Evolutionary conservation across 2,888 invertebrate genomes (phyloP), one percentile per base, ranked within the genome.

Genomic region (Cremastobaeus sp.): DNA sequence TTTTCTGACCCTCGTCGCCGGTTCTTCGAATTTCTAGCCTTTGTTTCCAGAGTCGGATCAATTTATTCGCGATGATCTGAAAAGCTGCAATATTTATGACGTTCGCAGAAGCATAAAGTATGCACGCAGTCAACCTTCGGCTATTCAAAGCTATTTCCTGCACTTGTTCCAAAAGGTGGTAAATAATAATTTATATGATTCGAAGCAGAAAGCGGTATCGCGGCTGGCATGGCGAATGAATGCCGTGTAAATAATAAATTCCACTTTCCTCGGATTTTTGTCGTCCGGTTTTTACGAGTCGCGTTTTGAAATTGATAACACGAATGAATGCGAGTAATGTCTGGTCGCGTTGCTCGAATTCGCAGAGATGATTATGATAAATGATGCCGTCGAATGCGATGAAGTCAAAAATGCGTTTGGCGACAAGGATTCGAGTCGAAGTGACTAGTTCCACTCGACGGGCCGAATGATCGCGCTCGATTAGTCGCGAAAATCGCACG

Each of bases 401-500:
- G 30, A 45, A 45, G 28, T 52, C 11, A 47, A 65, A 65, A 72
- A 65, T 60, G 60, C 52, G 25, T 50, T 50, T 47, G 3, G 54
- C 59, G 35, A 55, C 30, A 17, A 34, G 65, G 60, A 59, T 20
- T 39, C 55, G 15, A 48, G 47, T 5, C 55, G 45, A 57, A 47
- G 57, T 52, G 59, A 73, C 47, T 73, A 59, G 65, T 54, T 65
- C 47, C 55, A 48, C 8, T 60, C 50, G 32, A 48, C 66, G 60
- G 68, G 32, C 41, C 52, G 55, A 50, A 57, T 50, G 59, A 72
- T 65, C 48, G 54, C 41, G 57, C 57, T 71, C 68, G 71, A 52
- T 69, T 66, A 68, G 66, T 54, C 62, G 70, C 47, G 71, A 62
- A 66, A 71, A 76, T 66, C 71, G 59, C 48, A 59, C 39, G 32